phyloP scores from a whole-genome alignment of 2,113 vertebrate species.

The Tenebrosternarchus preto region DNA sequence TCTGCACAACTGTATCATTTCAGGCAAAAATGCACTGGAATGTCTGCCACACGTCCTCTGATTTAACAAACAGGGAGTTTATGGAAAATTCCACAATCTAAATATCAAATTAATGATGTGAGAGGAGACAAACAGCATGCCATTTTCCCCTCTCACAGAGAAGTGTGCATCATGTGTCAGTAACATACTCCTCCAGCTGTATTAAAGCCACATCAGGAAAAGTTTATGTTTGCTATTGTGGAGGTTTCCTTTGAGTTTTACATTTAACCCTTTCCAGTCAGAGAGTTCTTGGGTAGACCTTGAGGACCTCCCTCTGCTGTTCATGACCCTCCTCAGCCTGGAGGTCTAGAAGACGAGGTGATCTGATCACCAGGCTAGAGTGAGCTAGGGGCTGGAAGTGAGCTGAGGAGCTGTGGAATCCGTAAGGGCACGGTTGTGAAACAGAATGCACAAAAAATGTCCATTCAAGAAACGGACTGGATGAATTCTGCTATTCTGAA shows the following conservation, averaged over 20 bases:
- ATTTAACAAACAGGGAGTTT: not conserved
- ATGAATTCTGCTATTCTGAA: not conserved
- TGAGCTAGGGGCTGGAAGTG: not conserved
- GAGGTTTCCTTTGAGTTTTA: not conserved
- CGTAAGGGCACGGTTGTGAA: too few relatives aligned
- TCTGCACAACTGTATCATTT: not conserved
- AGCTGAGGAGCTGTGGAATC: not conserved
- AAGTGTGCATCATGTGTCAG: conserved; percentile 3
- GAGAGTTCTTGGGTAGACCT: not conserved
- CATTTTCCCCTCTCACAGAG: not conserved
- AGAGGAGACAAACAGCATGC: conserved; percentile 24
- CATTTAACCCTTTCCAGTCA: conserved; percentile 13
- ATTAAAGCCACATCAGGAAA: not conserved
- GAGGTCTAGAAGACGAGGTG: not conserved
- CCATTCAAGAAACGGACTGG: not conserved
- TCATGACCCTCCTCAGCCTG: not conserved
- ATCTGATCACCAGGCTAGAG: not conserved
- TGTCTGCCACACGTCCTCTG: conserved; percentile 31
- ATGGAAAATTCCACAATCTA: conserved; percentile 17
- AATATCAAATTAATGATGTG: conserved; percentile 26
- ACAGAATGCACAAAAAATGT: too few relatives aligned
- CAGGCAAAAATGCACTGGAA: conserved; percentile 31
- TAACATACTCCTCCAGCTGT: conserved; percentile 12
- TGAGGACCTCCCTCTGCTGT: not conserved
- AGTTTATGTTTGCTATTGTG: conserved; percentile 15